These are phyloP conservation scores for Hoplodrina ambigua DNA, from an alignment of 2,888 invertebrate species.

Conservation along the genomic window DNA sequence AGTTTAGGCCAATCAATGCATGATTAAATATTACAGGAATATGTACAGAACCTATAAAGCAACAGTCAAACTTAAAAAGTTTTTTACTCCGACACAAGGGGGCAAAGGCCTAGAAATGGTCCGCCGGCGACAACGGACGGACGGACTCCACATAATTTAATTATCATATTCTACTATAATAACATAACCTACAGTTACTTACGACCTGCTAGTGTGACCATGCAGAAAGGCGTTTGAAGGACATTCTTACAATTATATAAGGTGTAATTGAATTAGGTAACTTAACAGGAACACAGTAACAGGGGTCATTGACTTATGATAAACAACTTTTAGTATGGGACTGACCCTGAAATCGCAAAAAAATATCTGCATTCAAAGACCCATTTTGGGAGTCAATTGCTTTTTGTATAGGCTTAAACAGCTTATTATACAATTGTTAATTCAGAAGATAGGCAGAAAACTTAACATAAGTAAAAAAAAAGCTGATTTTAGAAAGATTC, in stretches of 20 bases:
- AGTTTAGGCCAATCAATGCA: background rate
- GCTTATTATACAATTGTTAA: too few species aligned
- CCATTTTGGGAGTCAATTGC: too few species aligned
- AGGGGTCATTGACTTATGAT: too few species aligned
- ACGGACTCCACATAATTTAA: slow-evolving; percentile 33
- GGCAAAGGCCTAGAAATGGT: slow-evolving; percentile 20
- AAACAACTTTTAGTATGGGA: too few species aligned
- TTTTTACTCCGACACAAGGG: background rate
- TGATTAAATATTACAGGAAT: background rate
- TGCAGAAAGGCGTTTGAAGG: background rate
- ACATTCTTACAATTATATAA: background rate
- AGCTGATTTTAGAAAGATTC: too few species aligned
- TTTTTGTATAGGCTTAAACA: too few species aligned
- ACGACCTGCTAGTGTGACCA: slow-evolving; percentile 20
- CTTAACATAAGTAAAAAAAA: too few species aligned
- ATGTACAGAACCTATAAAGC: background rate
- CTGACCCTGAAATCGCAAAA: too few species aligned
- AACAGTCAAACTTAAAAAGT: background rate
- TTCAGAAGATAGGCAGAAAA: too few species aligned
- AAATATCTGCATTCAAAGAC: too few species aligned
- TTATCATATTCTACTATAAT: slow-evolving; percentile 38
- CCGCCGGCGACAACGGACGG: slow-evolving; percentile 14
- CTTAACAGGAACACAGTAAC: too few species aligned
- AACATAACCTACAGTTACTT: slow-evolving; percentile 41
- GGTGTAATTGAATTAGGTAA: too few species aligned